Percentiles rank a stretch among this genome's conserved stretches.
Conservation (phyloP, 2,797 vertebrate species). For the Phrynocephalus guinanensis region DNA sequence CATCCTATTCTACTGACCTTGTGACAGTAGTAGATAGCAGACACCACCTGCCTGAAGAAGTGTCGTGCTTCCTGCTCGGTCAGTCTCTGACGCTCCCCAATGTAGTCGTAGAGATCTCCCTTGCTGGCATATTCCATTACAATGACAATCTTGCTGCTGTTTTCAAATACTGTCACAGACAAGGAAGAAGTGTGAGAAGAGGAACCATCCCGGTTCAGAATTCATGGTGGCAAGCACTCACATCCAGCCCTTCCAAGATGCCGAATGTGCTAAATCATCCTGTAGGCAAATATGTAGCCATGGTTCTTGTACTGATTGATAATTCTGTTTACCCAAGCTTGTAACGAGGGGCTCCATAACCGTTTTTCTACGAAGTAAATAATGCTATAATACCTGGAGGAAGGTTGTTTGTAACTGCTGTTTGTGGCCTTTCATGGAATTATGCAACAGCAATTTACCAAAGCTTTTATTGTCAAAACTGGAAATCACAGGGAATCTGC, state of each 20-base stretch:
- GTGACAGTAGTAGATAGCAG: slow-evolving; percentile 94
- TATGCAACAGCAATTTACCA: not conserved
- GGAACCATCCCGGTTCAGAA: not conserved
- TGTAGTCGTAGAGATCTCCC: slow-evolving; percentile 94
- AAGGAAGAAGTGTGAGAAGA: not conserved
- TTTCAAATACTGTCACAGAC: slow-evolving; percentile 90
- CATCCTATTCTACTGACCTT: slow-evolving; percentile 76
- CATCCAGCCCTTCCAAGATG: too few species aligned
- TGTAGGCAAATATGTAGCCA: not conserved
- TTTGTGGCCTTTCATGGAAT: accelerated
- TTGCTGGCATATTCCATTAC: slow-evolving; percentile 97
- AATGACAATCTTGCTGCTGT: slow-evolving; percentile 96
- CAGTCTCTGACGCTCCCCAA: slow-evolving; percentile 87
- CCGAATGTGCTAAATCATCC: not conserved
- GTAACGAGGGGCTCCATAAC: too few species aligned
- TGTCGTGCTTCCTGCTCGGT: slow-evolving; percentile 87
- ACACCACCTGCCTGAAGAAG: slow-evolving; percentile 96
- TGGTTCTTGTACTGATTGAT: not conserved
- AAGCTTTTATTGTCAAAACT: not conserved
- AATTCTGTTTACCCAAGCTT: not conserved
- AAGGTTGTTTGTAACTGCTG: not conserved
- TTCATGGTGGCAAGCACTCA: too few species aligned
- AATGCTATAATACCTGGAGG: accelerated
- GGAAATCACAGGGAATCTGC: not conserved
- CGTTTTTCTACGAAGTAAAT: not conserved